Conservation (phyloP, 2,888 invertebrate genomes). For the Barypeithes pellucidus region DNA sequence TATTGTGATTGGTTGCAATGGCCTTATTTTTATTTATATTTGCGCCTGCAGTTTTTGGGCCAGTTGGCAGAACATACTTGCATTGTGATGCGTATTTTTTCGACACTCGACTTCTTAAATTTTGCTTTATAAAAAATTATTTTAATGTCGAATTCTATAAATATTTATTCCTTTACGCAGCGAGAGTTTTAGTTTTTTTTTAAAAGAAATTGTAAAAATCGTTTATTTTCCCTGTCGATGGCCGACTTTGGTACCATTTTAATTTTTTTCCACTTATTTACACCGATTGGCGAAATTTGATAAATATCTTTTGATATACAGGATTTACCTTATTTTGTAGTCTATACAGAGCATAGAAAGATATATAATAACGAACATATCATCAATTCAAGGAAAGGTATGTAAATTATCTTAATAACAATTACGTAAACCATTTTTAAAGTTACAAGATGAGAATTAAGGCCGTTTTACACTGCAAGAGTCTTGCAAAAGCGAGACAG, state of each 20-base stretch:
- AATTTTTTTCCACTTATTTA: conserved; percentile 21
- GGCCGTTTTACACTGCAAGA: no score
- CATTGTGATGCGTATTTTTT: no score
- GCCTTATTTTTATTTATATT: conserved; percentile 33
- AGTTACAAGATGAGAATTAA: neutral
- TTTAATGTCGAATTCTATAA: no score
- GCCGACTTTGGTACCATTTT: conserved; percentile 28
- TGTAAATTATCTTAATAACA: neutral
- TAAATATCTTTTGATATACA: conserved; percentile 33
- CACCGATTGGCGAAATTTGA: conserved; percentile 6
- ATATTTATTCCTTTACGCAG: neutral
- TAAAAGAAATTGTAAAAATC: neutral
- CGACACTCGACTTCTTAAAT: neutral
- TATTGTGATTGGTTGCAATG: conserved; percentile 46
- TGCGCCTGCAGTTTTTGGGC: conserved; percentile 12
- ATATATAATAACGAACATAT: no score
- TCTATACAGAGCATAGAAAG: neutral
- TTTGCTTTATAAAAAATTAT: neutral
- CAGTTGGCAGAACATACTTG: conserved; percentile 24
- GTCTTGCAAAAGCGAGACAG: no score
- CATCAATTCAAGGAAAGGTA: neutral
- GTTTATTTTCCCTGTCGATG: conserved; percentile 17
- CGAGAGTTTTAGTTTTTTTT: neutral
- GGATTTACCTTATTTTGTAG: neutral
- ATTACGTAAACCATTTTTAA: neutral